Percentiles rank a stretch among this genome's conserved stretches.
phyloP scores from a whole-genome alignment of 2,797 vertebrate species.

The Smutsia gigantea region DNA sequence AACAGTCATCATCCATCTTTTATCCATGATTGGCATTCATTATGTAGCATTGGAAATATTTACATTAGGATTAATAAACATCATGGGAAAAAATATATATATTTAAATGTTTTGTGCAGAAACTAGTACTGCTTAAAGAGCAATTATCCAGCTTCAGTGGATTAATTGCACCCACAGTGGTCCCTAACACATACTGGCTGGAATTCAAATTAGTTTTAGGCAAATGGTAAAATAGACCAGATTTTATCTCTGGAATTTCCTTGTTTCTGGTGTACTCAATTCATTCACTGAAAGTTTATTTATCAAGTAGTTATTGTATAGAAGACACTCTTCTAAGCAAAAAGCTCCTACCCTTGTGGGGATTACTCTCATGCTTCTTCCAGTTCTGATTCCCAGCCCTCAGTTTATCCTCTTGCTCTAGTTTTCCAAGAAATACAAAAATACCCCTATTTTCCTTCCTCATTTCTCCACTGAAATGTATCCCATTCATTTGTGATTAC shows the following conservation, averaged over 20 bases:
- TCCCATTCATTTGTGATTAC: neutral
- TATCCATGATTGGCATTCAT: constrained; percentile 39
- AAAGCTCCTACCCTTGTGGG: neutral
- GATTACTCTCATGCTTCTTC: neutral
- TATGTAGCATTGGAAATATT: neutral
- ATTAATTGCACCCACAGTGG: neutral
- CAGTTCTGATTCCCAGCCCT: neutral
- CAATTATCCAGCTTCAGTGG: neutral
- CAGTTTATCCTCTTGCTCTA: neutral
- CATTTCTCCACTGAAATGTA: neutral
- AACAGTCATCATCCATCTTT: constrained; percentile 36
- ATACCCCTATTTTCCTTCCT: neutral
- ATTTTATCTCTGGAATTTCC: constrained; percentile 22
- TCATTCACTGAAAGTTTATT: constrained; percentile 32
- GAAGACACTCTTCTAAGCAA: neutral
- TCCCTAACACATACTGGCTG: neutral
- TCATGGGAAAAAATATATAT: neutral
- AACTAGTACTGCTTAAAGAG: neutral
- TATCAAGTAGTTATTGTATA: neutral
- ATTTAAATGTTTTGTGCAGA: neutral
- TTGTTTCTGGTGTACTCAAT: constrained; percentile 47
- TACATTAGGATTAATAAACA: constrained; percentile 24
- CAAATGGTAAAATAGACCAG: constrained; percentile 39
- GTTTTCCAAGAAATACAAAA: neutral
- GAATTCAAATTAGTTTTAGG: constrained; percentile 44